A percentile compares a stretch with the other conserved stretches of the same genome.
phyloP scores from a whole-genome alignment of 2,113 vertebrate genomes.

The Oreochromis tanganicae region DNA sequence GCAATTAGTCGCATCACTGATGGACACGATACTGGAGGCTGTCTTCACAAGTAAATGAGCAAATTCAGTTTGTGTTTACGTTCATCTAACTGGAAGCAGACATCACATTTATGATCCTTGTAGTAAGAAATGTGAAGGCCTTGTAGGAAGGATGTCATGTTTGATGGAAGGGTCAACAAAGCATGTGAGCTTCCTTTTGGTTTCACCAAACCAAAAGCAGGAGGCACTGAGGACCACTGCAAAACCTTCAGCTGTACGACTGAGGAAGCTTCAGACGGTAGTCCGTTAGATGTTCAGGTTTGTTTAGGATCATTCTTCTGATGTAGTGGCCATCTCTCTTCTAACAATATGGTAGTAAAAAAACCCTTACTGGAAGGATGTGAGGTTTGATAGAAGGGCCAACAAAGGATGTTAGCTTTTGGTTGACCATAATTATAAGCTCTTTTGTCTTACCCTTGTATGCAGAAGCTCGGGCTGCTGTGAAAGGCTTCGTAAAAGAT shows the following conservation, averaged over 20 bases:
- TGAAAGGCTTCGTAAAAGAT: accelerated
- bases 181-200: neutral
- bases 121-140: neutral
- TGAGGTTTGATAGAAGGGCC: neutral
- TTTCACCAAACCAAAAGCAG: neutral
- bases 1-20: neutral
- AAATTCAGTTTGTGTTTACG: neutral
- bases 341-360: neutral
- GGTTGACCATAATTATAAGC: accelerated
- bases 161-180: neutral
- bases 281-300: neutral
- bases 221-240: neutral
- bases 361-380: accelerated
- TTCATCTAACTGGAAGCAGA: neutral
- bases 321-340: neutral
- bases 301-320: neutral
- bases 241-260: neutral
- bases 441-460: neutral
- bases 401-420: neutral
- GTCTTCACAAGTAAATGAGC: neutral
- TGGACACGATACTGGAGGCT: neutral
- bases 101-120: neutral
- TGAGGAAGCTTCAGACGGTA: neutral
- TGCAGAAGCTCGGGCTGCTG: accelerated
- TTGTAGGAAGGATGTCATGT: neutral